A percentile compares a stretch with the other conserved stretches of the same genome.
Conservation (phyloP, 2,888 invertebrate genomes). For the Stenoptilia bipunctidactyla region DNA sequence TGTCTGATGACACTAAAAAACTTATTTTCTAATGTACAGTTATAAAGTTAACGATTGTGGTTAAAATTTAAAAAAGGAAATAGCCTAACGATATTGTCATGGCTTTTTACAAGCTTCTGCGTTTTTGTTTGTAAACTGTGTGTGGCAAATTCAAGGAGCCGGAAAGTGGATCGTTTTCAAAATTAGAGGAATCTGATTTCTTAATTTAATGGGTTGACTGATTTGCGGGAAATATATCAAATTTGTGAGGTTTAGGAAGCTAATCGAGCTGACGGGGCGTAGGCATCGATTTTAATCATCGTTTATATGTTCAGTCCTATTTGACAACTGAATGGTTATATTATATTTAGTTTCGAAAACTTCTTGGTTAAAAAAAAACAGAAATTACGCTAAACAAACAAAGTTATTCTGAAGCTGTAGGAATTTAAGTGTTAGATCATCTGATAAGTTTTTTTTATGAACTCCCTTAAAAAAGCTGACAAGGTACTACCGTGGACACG, state of each 20-base stretch:
- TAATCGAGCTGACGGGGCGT: slow-evolving; percentile 50
- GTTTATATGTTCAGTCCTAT: slow-evolving; percentile 34
- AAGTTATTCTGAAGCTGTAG: too few relatives aligned
- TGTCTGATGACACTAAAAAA: slow-evolving; percentile 31
- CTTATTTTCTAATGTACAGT: slow-evolving; percentile 10
- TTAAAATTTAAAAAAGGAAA: too few relatives aligned
- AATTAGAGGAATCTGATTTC: not conserved
- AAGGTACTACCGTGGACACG: slow-evolving; percentile 47
- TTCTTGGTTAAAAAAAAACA: not conserved
- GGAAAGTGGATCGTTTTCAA: not conserved
- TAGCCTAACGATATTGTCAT: not conserved
- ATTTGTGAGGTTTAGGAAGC: slow-evolving; percentile 39
- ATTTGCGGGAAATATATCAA: slow-evolving; percentile 50
- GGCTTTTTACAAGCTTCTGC: not conserved
- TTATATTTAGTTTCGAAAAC: not conserved
- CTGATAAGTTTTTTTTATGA: too few relatives aligned
- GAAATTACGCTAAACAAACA: not conserved
- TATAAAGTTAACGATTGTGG: not conserved
- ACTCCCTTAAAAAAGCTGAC: too few relatives aligned
- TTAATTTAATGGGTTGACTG: slow-evolving; percentile 35
- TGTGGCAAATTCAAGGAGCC: not conserved
- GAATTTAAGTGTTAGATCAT: too few relatives aligned
- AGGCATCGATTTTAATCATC: slow-evolving; percentile 57
- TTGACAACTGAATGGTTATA: slow-evolving; percentile 43
- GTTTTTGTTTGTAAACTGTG: not conserved